A percentile compares a stretch with the other conserved stretches of the same genome.
phyloP scores from a whole-genome alignment of 64 coral and sea anemone genomes.

The Cladopsammia gracilis region DNA sequence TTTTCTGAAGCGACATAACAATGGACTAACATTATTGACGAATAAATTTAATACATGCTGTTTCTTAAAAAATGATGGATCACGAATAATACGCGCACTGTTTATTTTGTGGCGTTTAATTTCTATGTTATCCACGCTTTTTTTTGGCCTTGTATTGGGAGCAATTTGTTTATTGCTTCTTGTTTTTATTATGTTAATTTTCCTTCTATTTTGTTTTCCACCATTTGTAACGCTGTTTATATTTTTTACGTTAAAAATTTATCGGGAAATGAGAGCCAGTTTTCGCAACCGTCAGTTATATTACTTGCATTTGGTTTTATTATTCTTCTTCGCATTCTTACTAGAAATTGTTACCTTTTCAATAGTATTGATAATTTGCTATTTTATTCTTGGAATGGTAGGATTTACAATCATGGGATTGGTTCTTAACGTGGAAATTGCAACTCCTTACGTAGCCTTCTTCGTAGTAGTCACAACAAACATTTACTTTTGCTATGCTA shows the following conservation, averaged over 20 bases:
- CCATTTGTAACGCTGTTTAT: no score
- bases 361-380: neutral
- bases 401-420: neutral
- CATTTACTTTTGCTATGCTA: conserved; percentile 7
- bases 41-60: no score
- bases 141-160: neutral
- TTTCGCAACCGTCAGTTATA: no score
- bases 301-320: neutral
- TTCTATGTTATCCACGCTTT: neutral
- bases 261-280: no score
- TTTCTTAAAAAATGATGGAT: no score
- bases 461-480: neutral
- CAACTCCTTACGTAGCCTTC: neutral
- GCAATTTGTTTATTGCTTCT: neutral
- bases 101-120: no score
- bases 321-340: neutral
- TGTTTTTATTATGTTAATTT: neutral
- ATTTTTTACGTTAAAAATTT: no score
- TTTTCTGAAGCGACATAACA: no score
- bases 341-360: neutral
- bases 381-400: neutral
- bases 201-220: neutral
- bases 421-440: neutral
- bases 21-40: neutral
- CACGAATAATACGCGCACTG: no score